phyloP scores from a whole-genome alignment of 2,797 vertebrate species.

The Sphenopsis melanotis region DNA sequence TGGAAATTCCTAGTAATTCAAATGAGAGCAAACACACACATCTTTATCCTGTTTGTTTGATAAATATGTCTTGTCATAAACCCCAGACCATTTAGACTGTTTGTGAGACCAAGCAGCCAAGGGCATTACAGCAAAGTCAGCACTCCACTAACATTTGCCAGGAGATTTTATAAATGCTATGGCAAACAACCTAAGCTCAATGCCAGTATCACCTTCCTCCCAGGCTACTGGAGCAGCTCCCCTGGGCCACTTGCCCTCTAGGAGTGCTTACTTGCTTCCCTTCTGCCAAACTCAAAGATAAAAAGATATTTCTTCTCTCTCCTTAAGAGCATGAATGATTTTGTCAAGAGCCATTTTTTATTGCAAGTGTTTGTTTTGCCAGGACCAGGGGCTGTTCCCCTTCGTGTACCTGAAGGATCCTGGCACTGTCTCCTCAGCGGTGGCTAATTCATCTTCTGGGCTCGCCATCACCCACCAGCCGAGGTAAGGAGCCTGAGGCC shows the following conservation, averaged over 20 bases:
- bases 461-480: accelerated
- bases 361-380: neutral
- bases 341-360: neutral
- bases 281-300: neutral
- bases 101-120: neutral
- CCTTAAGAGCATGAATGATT: accelerated
- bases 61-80: neutral
- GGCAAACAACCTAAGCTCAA: neutral
- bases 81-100: neutral
- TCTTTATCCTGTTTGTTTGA: neutral
- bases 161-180: neutral
- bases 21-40: neutral
- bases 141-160: neutral
- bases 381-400: neutral
- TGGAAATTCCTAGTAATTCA: neutral
- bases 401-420: neutral
- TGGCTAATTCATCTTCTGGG: neutral
- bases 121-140: neutral
- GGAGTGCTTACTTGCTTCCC: neutral
- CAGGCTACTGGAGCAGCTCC: neutral
- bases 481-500: neutral
- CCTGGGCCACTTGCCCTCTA: neutral
- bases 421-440: neutral
- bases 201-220: neutral
- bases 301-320: neutral